A percentile compares a stretch with the other conserved stretches of the same genome.
Evolutionary conservation across 1,140 invertebrate species (phyloP).

Genomic region (Sarcophaga peregrina): DNA sequence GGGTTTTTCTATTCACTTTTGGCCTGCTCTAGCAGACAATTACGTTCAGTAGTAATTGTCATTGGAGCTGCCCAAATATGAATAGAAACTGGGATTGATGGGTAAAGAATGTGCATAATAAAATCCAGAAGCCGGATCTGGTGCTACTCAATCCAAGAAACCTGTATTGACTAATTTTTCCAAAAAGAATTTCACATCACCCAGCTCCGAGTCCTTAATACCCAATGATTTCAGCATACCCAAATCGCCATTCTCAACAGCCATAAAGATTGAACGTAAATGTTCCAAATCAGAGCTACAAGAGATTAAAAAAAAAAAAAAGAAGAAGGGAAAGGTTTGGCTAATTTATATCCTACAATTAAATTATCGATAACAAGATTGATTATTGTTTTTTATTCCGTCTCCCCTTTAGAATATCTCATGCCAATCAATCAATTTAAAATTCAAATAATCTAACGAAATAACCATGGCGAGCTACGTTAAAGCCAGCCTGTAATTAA

Average conservation of each 20-base stretch:
- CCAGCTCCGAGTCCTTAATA: constrained; percentile 94
- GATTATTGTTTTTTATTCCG: background rate
- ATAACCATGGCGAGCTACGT: too few species aligned
- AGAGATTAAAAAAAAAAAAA: constrained; percentile 29
- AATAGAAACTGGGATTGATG: constrained; percentile 73
- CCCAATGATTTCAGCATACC: constrained; percentile 93
- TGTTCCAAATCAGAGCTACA: constrained; percentile 86
- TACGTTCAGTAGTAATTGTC: constrained; percentile 62
- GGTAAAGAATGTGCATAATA: constrained; percentile 72
- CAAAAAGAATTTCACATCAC: constrained; percentile 97
- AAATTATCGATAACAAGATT: too few species aligned
- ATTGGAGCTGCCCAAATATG: constrained; percentile 68
- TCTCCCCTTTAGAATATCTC: background rate
- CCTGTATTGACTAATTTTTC: constrained; percentile 97
- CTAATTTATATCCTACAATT: too few species aligned
- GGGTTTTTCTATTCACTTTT: constrained; percentile 32
- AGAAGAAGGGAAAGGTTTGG: too few species aligned
- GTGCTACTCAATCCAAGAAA: constrained; percentile 90
- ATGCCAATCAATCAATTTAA: too few species aligned
- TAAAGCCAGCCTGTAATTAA: background rate
- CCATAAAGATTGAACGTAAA: constrained; percentile 93
- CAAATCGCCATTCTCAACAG: constrained; percentile 94
- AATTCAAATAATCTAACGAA: too few species aligned
- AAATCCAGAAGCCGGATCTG: constrained; percentile 74
- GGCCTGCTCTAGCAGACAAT: background rate